Evolutionary conservation across 2,797 vertebrate species (phyloP).

Genomic region (Tokudaia muenninki): DNA sequence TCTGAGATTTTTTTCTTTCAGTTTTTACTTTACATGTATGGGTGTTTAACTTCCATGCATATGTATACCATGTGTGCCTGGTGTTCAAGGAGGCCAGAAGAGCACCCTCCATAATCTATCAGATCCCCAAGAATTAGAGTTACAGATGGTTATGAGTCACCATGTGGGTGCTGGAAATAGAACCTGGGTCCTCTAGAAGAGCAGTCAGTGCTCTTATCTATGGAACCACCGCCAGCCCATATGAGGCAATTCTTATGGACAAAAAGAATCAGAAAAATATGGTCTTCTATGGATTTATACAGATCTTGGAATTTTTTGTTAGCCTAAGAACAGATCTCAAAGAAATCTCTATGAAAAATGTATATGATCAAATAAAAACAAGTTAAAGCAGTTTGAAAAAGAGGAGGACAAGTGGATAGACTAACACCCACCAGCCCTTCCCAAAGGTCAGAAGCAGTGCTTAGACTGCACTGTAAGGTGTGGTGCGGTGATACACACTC

Average conservation of each 20-base stretch:
- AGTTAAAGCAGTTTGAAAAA: conserved; percentile 39
- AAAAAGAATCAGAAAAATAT: conserved; percentile 53
- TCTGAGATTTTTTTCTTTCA: conserved; percentile 14
- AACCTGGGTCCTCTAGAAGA: not conserved
- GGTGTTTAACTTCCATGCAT: not conserved
- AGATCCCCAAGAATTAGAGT: not conserved
- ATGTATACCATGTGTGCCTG: not conserved
- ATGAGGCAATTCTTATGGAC: conserved; percentile 9
- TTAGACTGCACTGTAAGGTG: not conserved
- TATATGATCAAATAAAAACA: conserved; percentile 24
- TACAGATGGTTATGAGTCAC: not conserved
- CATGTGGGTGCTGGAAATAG: not conserved
- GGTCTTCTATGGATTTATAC: not conserved
- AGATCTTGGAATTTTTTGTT: conserved; percentile 42
- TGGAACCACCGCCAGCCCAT: not conserved
- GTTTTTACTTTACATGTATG: not conserved
- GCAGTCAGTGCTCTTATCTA: not conserved
- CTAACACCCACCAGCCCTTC: not conserved
- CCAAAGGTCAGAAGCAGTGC: not conserved
- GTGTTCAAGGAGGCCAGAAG: not conserved
- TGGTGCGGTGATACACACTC: no score
- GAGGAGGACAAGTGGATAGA: not conserved
- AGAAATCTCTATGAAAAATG: conserved; percentile 27
- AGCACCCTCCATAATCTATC: not conserved
- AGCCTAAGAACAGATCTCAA: conserved; percentile 38